A percentile compares a stretch with the other conserved stretches of the same genome.
phyloP scores from a whole-genome alignment of 1,140 invertebrate species.

The Mesaphorura yosii region DNA sequence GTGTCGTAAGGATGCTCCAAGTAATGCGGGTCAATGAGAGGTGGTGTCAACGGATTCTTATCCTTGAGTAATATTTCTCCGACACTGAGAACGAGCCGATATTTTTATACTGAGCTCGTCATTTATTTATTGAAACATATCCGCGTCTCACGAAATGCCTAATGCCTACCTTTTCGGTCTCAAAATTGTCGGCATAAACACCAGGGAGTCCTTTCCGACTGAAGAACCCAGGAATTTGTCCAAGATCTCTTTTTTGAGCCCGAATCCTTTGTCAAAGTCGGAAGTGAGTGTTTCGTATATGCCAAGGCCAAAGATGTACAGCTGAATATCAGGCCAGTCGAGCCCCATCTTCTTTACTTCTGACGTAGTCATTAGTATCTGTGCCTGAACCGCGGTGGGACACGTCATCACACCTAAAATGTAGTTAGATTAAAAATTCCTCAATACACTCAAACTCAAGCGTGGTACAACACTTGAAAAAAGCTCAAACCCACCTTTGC shows the following conservation, averaged over 20 bases:
- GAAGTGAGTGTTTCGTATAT: not conserved
- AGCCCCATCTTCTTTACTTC: not conserved
- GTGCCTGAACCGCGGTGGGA: not conserved
- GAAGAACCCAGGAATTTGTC: not conserved
- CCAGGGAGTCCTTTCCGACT: constrained; percentile 9
- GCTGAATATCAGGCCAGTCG: constrained; percentile 26
- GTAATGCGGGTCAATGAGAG: constrained; percentile 32
- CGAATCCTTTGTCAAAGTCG: not conserved
- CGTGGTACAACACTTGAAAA: not conserved
- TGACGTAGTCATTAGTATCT: constrained; percentile 7
- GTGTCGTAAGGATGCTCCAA: constrained; percentile 27
- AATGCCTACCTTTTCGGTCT: constrained; percentile 31
- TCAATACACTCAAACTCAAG: not conserved
- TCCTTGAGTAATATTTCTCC: constrained; percentile 27
- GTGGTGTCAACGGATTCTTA: constrained; percentile 23
- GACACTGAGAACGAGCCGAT: too few species aligned
- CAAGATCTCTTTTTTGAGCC: not conserved
- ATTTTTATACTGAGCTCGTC: too few species aligned
- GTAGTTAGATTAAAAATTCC: not conserved
- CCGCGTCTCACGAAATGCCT: too few species aligned
- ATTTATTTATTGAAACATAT: too few species aligned
- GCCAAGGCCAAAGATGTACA: constrained; percentile 7
- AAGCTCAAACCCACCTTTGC: constrained; percentile 20
- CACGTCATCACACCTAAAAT: constrained; percentile 9
- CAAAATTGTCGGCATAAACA: constrained; percentile 10